Percentiles rank a stretch among this genome's conserved stretches.
These are phyloP conservation scores for Pseudolaguvia tuberculata DNA, from an alignment of 2,113 vertebrate species.

Conservation along the genomic window DNA sequence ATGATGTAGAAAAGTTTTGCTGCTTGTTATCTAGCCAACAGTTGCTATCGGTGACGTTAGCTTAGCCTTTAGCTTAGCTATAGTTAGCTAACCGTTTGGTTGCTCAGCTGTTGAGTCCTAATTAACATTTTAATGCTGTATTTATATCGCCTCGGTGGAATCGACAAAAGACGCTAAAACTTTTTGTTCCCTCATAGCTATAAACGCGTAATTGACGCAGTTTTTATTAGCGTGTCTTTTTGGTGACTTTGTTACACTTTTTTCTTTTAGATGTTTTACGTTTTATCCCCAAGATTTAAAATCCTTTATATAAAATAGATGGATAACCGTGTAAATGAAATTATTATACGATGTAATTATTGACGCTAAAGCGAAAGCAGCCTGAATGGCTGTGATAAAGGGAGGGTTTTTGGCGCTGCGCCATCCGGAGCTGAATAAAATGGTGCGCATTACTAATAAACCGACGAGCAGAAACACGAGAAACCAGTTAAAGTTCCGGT, in stretches of 20 bases:
- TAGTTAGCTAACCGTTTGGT: neutral
- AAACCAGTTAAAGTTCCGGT: neutral
- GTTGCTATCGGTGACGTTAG: constrained; percentile 29
- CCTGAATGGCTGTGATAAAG: neutral
- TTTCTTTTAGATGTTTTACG: no score
- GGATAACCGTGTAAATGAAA: neutral
- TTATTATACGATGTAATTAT: neutral
- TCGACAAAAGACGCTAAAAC: no score
- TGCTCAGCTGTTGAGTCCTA: neutral
- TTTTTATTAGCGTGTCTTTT: neutral
- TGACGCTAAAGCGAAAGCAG: neutral
- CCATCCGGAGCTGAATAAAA: neutral
- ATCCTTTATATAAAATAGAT: neutral
- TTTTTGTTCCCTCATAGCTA: neutral
- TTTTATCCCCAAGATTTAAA: no score
- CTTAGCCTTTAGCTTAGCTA: neutral
- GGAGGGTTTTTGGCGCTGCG: neutral
- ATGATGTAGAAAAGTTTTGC: neutral
- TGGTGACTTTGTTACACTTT: neutral
- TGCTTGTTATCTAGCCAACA: constrained; percentile 6
- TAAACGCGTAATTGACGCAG: neutral
- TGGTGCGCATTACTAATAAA: neutral
- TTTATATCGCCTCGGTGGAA: neutral
- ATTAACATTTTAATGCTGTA: neutral
- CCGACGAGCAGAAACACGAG: neutral